Percentiles rank a stretch among this genome's conserved stretches.
Evolutionary conservation across 2,113 vertebrate genomes (phyloP).

Genomic region (Regulus satrapa): DNA sequence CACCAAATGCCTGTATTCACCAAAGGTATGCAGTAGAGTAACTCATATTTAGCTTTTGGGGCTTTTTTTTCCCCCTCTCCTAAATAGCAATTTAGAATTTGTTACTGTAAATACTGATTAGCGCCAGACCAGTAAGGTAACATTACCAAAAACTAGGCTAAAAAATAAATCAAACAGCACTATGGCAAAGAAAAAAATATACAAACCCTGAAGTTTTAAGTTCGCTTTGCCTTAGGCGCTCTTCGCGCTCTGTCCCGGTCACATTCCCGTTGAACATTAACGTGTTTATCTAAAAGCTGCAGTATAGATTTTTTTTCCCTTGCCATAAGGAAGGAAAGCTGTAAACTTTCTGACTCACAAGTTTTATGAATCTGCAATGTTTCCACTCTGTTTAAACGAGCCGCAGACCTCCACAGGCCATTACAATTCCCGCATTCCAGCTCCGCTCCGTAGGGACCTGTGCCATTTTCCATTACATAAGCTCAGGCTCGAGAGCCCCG

Average conservation of each 20-base stretch:
- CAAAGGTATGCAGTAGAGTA: background rate
- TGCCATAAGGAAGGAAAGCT: background rate
- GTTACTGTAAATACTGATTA: background rate
- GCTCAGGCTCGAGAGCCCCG: background rate
- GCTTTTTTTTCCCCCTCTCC: background rate
- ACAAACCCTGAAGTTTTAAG: accelerated
- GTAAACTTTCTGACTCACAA: conserved; percentile 18
- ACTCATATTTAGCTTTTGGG: background rate
- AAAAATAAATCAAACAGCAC: background rate
- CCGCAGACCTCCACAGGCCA: conserved; percentile 22
- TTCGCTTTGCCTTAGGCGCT: background rate
- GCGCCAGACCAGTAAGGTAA: background rate
- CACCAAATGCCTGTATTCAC: background rate
- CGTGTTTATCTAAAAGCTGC: background rate
- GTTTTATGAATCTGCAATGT: conserved; percentile 11
- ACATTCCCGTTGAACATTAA: background rate
- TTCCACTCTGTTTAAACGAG: conserved; percentile 17
- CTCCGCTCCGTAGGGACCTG: background rate
- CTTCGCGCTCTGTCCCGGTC: background rate
- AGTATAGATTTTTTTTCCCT: background rate
- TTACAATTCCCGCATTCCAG: background rate
- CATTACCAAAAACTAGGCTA: background rate
- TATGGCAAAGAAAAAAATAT: background rate
- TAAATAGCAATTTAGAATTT: background rate
- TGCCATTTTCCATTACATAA: conserved; percentile 54